These are phyloP conservation scores for Hanleya hanleyi DNA, from an alignment of 2,888 invertebrate genomes.

Conservation along the genomic window DNA sequence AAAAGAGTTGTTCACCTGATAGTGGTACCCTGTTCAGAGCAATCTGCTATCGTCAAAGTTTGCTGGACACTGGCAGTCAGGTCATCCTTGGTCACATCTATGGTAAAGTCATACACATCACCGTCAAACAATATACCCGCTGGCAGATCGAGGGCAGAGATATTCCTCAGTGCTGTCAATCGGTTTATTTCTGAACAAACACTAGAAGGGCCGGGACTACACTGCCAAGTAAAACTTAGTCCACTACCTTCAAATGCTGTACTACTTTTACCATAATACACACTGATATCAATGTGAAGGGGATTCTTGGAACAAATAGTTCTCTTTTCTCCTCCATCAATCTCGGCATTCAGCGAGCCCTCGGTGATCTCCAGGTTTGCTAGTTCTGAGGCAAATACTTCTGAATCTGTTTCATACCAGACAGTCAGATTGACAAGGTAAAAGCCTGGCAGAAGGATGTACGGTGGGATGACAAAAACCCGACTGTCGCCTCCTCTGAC, in stretches of 20 bases:
- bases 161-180: not conserved
- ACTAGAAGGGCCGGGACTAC: not conserved
- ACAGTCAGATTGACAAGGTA: slow-evolving; percentile 28
- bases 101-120: not conserved
- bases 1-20: slow-evolving; percentile 15
- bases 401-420: slow-evolving; percentile 14
- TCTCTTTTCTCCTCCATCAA: not conserved
- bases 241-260: slow-evolving; percentile 17
- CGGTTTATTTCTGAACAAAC: not conserved
- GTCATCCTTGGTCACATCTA: not conserved
- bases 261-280: slow-evolving; percentile 18
- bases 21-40: not conserved
- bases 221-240: slow-evolving; percentile 25
- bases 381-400: slow-evolving; percentile 15
- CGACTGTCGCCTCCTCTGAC: slow-evolving; percentile 1
- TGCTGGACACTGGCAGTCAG: not conserved
- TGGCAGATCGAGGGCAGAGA: not conserved
- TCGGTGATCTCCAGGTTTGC: slow-evolving; percentile 17
- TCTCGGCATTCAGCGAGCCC: not conserved
- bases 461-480: slow-evolving; percentile 21
- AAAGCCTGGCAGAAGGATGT: slow-evolving; percentile 20
- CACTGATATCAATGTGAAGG: slow-evolving; percentile 23
- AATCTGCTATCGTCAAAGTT: not conserved
- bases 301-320: slow-evolving; percentile 3
- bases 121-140: not conserved